These are phyloP conservation scores for Bungarus multicinctus DNA, from an alignment of 2,113 vertebrate genomes.

Conservation along the genomic window DNA sequence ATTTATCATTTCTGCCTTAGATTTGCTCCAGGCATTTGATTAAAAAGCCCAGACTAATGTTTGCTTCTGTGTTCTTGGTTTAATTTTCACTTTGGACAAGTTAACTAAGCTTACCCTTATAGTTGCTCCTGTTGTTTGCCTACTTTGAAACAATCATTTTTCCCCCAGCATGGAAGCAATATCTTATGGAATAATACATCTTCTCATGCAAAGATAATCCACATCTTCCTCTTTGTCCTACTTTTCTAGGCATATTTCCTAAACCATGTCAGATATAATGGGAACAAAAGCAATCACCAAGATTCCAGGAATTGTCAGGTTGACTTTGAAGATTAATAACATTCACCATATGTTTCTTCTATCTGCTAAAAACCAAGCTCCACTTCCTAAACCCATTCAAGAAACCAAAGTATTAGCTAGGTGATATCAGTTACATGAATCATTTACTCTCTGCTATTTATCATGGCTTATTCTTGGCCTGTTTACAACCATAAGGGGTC, in stretches of 20 bases:
- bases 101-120: conserved; percentile 33
- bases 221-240: background rate
- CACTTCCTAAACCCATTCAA: conserved; percentile 42
- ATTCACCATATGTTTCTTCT: conserved; percentile 50
- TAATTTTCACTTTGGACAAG: conserved; percentile 59
- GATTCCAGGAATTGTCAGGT: conserved; percentile 29
- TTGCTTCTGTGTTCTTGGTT: conserved; percentile 60
- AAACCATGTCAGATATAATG: conserved; percentile 17
- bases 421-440: conserved; percentile 41
- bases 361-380: conserved; percentile 31
- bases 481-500: conserved; percentile 25
- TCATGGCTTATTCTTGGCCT: conserved; percentile 14
- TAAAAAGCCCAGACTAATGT: conserved; percentile 54
- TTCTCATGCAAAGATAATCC: conserved; percentile 38
- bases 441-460: conserved; percentile 39
- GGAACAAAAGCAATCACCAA: conserved; percentile 43
- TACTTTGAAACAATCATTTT: conserved; percentile 61
- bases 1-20: conserved; percentile 50
- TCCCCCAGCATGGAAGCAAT: conserved; percentile 44
- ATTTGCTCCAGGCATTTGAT: conserved; percentile 56
- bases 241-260: conserved; percentile 25
- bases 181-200: conserved; percentile 36
- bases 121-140: conserved; percentile 45
- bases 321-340: conserved; percentile 50
- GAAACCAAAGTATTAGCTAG: conserved; percentile 35